Percentiles rank a stretch among this genome's conserved stretches.
phyloP scores from a whole-genome alignment of 2,113 vertebrate genomes.

The Brachyhypopomus gauderio region DNA sequence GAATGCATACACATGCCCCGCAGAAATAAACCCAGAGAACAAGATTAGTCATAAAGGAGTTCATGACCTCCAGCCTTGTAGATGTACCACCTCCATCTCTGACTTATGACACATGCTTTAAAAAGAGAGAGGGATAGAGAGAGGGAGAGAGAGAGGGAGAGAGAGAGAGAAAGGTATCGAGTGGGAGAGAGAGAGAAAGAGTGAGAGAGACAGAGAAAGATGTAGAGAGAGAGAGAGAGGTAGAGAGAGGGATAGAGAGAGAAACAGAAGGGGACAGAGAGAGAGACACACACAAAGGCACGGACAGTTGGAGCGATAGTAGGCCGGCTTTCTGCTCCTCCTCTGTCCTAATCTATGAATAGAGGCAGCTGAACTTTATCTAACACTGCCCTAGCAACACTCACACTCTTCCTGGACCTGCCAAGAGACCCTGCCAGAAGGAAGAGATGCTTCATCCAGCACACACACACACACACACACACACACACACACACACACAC shows the following conservation, averaged over 20 bases:
- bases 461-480: no score
- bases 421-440: background rate
- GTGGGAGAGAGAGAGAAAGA: no score
- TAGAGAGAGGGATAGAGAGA: background rate
- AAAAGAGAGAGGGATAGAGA: conserved; percentile 7
- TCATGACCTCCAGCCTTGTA: conserved; percentile 11
- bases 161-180: no score
- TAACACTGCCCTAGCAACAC: conserved; percentile 30
- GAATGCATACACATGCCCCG: background rate
- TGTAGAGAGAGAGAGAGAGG: background rate
- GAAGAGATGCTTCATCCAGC: no score
- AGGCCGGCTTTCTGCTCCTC: conserved; percentile 26
- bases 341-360: conserved; percentile 44
- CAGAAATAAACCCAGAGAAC: conserved; percentile 40
- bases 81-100: conserved; percentile 32
- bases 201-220: no score
- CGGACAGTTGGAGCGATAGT: background rate
- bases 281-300: background rate
- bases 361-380: conserved; percentile 41
- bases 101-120: conserved; percentile 29
- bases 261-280: background rate
- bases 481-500: no score
- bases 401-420: background rate
- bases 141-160: no score
- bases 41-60: conserved; percentile 40